Evolutionary conservation across 2,797 vertebrate genomes (phyloP), one percentile per base, ranked within the genome.

Genomic region (Aldrovandia affinis): DNA sequence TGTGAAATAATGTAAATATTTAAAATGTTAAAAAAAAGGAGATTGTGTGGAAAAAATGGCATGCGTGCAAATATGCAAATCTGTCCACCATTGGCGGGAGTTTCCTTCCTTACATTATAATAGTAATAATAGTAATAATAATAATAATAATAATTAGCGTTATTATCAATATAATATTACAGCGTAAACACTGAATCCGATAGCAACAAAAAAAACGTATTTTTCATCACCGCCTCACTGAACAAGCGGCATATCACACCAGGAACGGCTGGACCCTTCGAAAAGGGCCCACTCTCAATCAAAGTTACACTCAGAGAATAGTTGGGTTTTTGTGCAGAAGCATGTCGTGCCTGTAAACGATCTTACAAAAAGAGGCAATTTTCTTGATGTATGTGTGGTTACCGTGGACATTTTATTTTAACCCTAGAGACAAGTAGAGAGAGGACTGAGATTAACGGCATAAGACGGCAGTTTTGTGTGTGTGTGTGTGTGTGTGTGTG

Each of bases 301-400:
- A 97, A 96, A 96, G 96, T 95, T 96, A n/a, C 94, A 96, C 97
- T 97, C 95, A 97, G 95, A 97, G 96, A 97, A 96, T 95, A 95
- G 96, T 95, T 93, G 93, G 93, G 93, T 94, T 96, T 96, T 96
- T 97, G 95, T 97, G 95, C 95, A 95, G 96, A 97, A 94, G 95
- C 97, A 97, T 97, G 97, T 97, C 96, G 96, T 95, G 96, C 96
- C 96, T 97, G 96, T 97, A 97, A 98, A 98, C 96, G 96, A 97
- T 96, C 94, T 94, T 94, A 97, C 96, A 97, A 97, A n/a, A 97
- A 96, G 95, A 92, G 93, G 94, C 95, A 94, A 95, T 97, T 97
- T 96, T 94, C 93, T 91, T 97, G 96, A 97, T 97, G 97, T 97
- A 97, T 96, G 91, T 93, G 91, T 86, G 89, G 95, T 96, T 96